Evolutionary conservation across 2,888 invertebrate species (phyloP).

Genomic region (Andrena trimmerana): DNA sequence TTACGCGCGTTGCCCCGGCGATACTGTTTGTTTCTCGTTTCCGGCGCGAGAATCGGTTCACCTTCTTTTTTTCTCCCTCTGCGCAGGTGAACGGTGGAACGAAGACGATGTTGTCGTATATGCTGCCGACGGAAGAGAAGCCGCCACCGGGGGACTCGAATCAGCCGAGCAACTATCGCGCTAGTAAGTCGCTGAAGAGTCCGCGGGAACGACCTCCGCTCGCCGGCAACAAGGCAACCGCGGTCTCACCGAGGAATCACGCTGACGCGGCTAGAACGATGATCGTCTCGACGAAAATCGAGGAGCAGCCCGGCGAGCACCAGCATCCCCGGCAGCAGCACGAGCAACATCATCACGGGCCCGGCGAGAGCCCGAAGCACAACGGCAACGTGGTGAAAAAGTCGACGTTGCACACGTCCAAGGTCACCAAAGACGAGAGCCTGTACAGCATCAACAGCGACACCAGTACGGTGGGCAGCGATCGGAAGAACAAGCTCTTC

Average conservation of each 20-base stretch:
- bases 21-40: slow-evolving; percentile 18
- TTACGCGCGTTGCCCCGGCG: slow-evolving; percentile 24
- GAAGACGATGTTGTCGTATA: slow-evolving; percentile 90
- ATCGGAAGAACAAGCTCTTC: slow-evolving; percentile 89
- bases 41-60: slow-evolving; percentile 2
- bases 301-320: slow-evolving; percentile 56
- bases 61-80: slow-evolving; percentile 29
- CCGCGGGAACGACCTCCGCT: slow-evolving; percentile 44
- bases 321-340: slow-evolving; percentile 10
- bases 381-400: slow-evolving; percentile 82
- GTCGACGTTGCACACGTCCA: slow-evolving; percentile 78
- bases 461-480: slow-evolving; percentile 88
- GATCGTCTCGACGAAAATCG: slow-evolving; percentile 72
- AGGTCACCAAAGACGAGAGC: slow-evolving; percentile 88
- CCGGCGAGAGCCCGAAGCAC: slow-evolving; percentile 82
- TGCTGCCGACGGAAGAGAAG: slow-evolving; percentile 92
- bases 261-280: slow-evolving; percentile 71
- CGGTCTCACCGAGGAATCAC: slow-evolving; percentile 64
- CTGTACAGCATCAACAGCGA: slow-evolving; percentile 90
- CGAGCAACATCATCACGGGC: slow-evolving; percentile 65
- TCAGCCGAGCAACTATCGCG: slow-evolving; percentile 65
- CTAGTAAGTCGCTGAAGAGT: slow-evolving; percentile 61
- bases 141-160: slow-evolving; percentile 87
- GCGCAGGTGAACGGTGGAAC: slow-evolving; percentile 65
- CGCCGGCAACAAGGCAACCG: slow-evolving; percentile 30